Base-by-base conservation (phyloP, 2,113 vertebrate genomes). In the Lophura nycthemera region DNA sequence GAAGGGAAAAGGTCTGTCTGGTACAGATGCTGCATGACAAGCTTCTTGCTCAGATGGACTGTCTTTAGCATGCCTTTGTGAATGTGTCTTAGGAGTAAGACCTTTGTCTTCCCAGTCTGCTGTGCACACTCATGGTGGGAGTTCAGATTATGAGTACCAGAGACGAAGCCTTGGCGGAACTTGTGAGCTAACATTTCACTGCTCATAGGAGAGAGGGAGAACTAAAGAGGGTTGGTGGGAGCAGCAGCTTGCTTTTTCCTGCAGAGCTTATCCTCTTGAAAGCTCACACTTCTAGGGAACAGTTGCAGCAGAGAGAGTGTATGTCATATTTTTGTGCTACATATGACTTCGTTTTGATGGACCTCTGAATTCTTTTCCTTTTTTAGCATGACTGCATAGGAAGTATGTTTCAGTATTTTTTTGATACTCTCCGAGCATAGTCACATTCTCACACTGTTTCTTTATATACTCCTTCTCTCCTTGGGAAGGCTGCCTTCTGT, bases 181-280 rank as follows among this genome's bases (percentile, higher is more conserved):
- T 60, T 7, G 12, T 25, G 27, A 59, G 22, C 43, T 73, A 60
- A 57, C 30, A 17, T 52, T 80, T 66, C 40, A 8, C 65, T 64
- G 50, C 14, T 0, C 30, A 1, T 36, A 8, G 43, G 61, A 60
- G 16, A 47, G 40, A 15, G 10, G 2, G 30, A 11, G 3, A 12
- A 12, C 56, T 40, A 17, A 45, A 8, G 0, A 0, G 30, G 29
- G 4, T 22, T 36, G 27, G 6, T 10, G 19, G 15, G 71, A 84
- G 32, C 50, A 84, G 10, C 15, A 11, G 2, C 15, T 19, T n/a
- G 25, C 38, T 83, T 0, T 50, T 42, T 3, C 25, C 14, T 73
- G 27, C 40, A 38, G 36, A 69, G 16, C 32, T 70, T 6, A 11
- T 21, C 25, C 30, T 19, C 2, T 59, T 60, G 34, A 64, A 43